A percentile compares a stretch with the other conserved stretches of the same genome.
These are phyloP conservation scores for Columbina picui DNA, from an alignment of 2,113 vertebrate genomes.

Conservation along the genomic window DNA sequence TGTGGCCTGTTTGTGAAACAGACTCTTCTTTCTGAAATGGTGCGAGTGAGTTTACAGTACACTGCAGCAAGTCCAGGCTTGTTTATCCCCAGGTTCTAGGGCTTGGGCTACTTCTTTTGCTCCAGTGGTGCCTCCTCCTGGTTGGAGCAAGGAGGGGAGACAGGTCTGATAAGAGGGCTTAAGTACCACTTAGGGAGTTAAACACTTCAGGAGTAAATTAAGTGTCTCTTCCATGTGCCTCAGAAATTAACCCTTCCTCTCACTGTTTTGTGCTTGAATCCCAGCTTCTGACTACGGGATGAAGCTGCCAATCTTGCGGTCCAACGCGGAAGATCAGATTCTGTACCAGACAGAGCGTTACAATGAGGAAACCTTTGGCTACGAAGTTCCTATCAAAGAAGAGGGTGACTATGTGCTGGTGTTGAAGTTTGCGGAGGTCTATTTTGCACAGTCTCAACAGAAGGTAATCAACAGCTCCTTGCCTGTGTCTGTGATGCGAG, in stretches of 20 bases:
- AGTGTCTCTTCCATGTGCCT: not conserved
- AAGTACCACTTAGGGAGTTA: not conserved
- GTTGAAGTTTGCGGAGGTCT: slow-evolving; percentile 96
- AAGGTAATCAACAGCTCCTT: slow-evolving; percentile 81
- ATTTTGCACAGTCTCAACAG: slow-evolving; percentile 98
- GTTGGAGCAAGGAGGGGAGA: not conserved
- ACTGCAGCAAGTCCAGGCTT: not conserved
- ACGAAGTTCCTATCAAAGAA: slow-evolving; percentile 93
- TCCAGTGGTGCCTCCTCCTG: not conserved
- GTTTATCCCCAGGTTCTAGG: not conserved
- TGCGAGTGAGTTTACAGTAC: not conserved
- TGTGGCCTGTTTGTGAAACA: not conserved
- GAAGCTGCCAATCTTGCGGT: slow-evolving; percentile 93
- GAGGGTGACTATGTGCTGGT: slow-evolving; percentile 97
- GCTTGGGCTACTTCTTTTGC: not conserved
- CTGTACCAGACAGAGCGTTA: slow-evolving; percentile 98
- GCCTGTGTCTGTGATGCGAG: not conserved
- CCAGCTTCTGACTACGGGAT: slow-evolving; percentile 96
- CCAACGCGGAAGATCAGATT: slow-evolving; percentile 92
- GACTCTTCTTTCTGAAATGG: not conserved
- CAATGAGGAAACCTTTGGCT: slow-evolving; percentile 97
- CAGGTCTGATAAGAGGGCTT: rapidly evolving
- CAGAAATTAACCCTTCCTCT: not conserved
- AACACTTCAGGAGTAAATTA: not conserved
- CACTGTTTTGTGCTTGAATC: not conserved